phyloP scores from a whole-genome alignment of 1,140 invertebrate genomes.

The Physella acuta region DNA sequence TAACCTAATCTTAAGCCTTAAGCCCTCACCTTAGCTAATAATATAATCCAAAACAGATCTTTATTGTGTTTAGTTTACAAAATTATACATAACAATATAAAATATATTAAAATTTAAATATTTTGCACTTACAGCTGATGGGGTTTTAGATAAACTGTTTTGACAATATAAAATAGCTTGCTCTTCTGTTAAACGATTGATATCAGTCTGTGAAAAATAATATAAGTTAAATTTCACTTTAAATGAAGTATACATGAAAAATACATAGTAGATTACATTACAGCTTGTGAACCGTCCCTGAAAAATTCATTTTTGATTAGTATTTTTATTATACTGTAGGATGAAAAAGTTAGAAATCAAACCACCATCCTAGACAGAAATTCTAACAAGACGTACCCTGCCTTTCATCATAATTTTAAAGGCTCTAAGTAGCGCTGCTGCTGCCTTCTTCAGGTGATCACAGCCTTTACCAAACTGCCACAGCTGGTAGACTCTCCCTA shows the following conservation, averaged over 20 bases:
- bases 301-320: neutral
- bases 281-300: neutral
- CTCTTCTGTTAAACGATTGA: conserved; percentile 10
- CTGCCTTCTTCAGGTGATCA: neutral
- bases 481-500: neutral
- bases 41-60: too few species aligned
- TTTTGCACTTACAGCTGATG: neutral
- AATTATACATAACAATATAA: too few species aligned
- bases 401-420: conserved; percentile 23
- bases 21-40: too few species aligned
- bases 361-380: too few species aligned
- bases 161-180: conserved; percentile 20
- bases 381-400: conserved; percentile 6
- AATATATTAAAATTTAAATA: too few species aligned
- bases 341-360: neutral
- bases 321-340: neutral
- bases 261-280: neutral
- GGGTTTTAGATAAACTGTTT: conserved; percentile 13
- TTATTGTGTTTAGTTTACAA: too few species aligned
- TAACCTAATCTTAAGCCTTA: too few species aligned
- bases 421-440: conserved; percentile 5
- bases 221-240: neutral
- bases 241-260: neutral
- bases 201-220: conserved; percentile 12
- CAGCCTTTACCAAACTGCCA: conserved; percentile 9